Base-by-base conservation (phyloP, 2,113 vertebrate species). In the Circaetus cinerascens region DNA sequence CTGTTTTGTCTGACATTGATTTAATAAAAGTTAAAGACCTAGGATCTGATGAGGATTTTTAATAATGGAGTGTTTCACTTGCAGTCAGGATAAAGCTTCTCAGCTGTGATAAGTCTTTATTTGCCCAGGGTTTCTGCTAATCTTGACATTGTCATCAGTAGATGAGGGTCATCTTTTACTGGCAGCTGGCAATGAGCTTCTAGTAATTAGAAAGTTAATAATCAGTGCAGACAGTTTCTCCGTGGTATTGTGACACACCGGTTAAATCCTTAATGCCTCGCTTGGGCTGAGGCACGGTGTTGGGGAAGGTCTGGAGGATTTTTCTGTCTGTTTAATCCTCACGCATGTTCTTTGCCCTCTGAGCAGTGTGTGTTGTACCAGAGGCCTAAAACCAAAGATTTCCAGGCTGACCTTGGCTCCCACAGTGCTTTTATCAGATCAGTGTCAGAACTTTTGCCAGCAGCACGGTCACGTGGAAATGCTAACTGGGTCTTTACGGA, bases 1-100 rank as follows among this genome's bases (percentile, higher is more conserved):
- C 83, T 46, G 72, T 91, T 91, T 86, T 73, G 45, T 98, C 98
- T 98, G 98, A 98, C 97, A 98, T 98, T 98, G 98, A 98, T 98
- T 98, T 98, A 97, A 98, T 98, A 98, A 96, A 98, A 98, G 98
- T 94, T 92, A 74, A 82, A 97, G 94, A 73, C 90, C 43, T 79
- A 66, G 77, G 89, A 62, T 68, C 51, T 46, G 56, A 25, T 27
- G 77, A 79, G 68, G 90, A 8, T 9, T 80, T 95, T 75, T n/a
- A 68, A 55, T 55, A 23, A 46, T 6, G 5, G 1, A 10, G 19
- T 7, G 34, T 60, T 82, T 20, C 55, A 27, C 45, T 85, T 88
- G 76, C 72, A 59, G 81, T 66, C 68, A 67, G 85, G 68, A 20
- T 57, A 40, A 79, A 80, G 83, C 64, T 93, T 15, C 79, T 88